phyloP scores from a whole-genome alignment of 2,113 vertebrate genomes.

The Calyptommatus sinebrachiatus region DNA sequence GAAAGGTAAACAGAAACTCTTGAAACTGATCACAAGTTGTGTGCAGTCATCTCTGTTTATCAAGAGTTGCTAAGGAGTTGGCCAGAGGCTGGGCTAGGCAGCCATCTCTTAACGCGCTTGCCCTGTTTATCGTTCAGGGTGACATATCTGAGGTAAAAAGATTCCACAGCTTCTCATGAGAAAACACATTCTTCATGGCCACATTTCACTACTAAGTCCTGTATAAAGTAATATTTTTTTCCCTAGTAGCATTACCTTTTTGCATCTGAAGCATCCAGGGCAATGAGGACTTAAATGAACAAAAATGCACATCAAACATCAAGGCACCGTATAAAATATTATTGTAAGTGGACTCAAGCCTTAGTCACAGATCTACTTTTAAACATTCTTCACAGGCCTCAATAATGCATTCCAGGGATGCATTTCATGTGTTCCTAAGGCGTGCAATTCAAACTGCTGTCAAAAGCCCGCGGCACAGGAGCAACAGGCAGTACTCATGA shows the following conservation, averaged over 20 bases:
- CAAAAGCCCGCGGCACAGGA: no score
- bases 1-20: neutral
- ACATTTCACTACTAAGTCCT: neutral
- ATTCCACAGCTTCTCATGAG: neutral
- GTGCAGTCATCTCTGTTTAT: neutral
- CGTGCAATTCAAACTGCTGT: no score
- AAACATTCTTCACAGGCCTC: no score
- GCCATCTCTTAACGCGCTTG: neutral
- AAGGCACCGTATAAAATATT: neutral
- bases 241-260: conserved; percentile 10
- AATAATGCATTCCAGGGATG: no score
- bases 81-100: neutral
- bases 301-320: neutral
- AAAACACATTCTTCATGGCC: neutral
- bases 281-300: conserved; percentile 9
- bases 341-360: no score
- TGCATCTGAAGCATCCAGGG: conserved; percentile 17
- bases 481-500: no score
- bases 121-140: neutral
- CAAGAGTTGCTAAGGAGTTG: neutral
- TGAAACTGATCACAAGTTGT: neutral
- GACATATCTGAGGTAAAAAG: neutral
- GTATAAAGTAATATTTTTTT: conserved; percentile 21
- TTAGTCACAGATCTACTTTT: no score
- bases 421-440: no score